These are phyloP conservation scores for Brachirus orientalis DNA, from an alignment of 2,113 vertebrate genomes.

Conservation along the genomic window DNA sequence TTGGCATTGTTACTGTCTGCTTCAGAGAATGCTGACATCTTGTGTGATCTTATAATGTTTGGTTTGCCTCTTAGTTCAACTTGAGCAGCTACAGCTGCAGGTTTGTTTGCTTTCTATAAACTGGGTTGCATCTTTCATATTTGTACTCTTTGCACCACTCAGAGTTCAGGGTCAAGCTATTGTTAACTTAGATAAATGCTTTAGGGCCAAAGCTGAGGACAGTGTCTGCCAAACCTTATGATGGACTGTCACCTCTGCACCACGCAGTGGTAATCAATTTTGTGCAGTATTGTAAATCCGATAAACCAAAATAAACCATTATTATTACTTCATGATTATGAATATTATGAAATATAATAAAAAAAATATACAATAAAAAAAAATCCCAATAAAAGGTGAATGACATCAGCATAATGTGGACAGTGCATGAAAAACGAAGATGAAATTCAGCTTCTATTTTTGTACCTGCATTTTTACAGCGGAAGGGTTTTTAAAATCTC, in stretches of 20 bases:
- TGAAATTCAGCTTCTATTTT: too few species aligned
- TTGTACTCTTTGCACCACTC: not conserved
- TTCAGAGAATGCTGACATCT: too few species aligned
- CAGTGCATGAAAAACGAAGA: too few species aligned
- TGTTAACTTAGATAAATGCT: not conserved
- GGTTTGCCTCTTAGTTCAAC: too few species aligned
- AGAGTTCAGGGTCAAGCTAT: not conserved
- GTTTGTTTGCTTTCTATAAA: too few species aligned
- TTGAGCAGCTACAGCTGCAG: too few species aligned
- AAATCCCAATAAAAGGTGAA: not conserved
- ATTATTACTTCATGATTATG: too few species aligned
- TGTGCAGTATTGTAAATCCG: slow-evolving; percentile 2
- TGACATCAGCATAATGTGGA: not conserved
- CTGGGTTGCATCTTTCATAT: not conserved
- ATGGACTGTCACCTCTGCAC: not conserved
- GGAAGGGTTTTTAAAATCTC: slow-evolving; percentile 13
- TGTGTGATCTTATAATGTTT: too few species aligned
- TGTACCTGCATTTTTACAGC: not conserved
- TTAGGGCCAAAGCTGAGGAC: not conserved
- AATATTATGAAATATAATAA: too few species aligned
- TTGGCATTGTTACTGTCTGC: too few species aligned
- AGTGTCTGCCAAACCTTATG: not conserved
- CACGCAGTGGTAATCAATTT: not conserved
- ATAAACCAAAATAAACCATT: not conserved
- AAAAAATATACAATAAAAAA: too few species aligned